A percentile compares a stretch with the other conserved stretches of the same genome.
Evolutionary conservation across 1,140 invertebrate genomes (phyloP).

Genomic region (Drosophila subobscura): DNA sequence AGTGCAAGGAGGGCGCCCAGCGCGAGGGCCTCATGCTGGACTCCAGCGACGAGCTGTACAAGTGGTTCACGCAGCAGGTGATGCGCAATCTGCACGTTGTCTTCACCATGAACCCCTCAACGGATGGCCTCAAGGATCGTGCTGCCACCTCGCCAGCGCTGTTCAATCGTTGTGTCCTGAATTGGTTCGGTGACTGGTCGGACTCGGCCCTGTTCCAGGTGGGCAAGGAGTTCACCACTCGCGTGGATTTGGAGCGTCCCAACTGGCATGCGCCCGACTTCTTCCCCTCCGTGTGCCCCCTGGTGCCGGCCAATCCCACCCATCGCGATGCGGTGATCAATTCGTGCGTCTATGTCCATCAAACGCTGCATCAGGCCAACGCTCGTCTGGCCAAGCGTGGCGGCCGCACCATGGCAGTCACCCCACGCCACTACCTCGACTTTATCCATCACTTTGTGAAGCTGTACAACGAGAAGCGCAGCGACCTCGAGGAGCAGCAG

Average conservation of each 20-base stretch:
- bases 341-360: constrained; percentile 99
- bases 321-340: constrained; percentile 98
- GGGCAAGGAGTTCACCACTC: constrained; percentile 93
- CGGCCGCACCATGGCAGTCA: constrained; percentile 97
- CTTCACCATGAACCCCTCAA: constrained; percentile 99
- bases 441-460: constrained; percentile 99
- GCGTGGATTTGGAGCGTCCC: constrained; percentile 92
- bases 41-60: constrained; percentile 99
- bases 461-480: constrained; percentile 98
- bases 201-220: constrained; percentile 97
- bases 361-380: constrained; percentile 98
- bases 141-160: constrained; percentile 99
- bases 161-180: constrained; percentile 99
- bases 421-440: constrained; percentile 99
- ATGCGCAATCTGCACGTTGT: constrained; percentile 99
- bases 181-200: constrained; percentile 99
- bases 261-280: constrained; percentile 93
- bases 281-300: constrained; percentile 93
- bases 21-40: constrained; percentile 99
- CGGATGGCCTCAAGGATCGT: constrained; percentile 98
- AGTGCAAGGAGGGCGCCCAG: constrained; percentile 99
- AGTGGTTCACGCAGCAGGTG: constrained; percentile 98
- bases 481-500: constrained; percentile 99
- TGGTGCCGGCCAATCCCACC: constrained; percentile 89
- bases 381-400: constrained; percentile 94